Conservation (phyloP, 2,797 vertebrate species). For the Natrix natrix region DNA sequence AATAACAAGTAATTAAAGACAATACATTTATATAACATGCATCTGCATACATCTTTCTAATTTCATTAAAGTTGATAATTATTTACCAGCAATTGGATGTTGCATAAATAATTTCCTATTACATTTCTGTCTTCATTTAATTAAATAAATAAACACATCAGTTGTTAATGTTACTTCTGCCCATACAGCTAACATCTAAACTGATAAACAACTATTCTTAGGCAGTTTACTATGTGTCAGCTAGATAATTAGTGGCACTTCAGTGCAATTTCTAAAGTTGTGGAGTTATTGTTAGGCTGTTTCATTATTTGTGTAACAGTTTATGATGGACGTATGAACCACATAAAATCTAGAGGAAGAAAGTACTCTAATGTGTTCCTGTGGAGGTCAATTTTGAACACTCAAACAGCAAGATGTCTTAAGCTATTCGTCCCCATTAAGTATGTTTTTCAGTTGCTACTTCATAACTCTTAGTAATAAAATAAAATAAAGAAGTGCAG, state of each 20-base stretch:
- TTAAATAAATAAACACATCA: neutral
- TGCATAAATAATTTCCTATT: conserved; percentile 73
- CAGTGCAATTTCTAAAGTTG: conserved; percentile 58
- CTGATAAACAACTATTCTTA: conserved; percentile 70
- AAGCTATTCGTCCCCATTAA: neutral
- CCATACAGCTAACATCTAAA: conserved; percentile 57
- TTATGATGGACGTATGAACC: conserved; percentile 27
- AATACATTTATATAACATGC: conserved; percentile 39
- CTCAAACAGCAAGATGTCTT: neutral
- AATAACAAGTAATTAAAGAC: conserved; percentile 59
- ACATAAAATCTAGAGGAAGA: conserved; percentile 13
- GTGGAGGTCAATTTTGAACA: neutral
- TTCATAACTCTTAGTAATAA: neutral
- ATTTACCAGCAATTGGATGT: conserved; percentile 65
- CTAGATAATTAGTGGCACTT: conserved; percentile 64
- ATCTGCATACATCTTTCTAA: conserved; percentile 64
- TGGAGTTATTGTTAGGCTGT: conserved; percentile 39
- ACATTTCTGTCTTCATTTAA: conserved; percentile 63
- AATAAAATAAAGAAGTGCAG: neutral
- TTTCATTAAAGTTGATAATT: conserved; percentile 70
- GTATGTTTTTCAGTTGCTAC: neutral
- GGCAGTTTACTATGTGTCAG: conserved; percentile 64
- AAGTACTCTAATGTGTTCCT: neutral
- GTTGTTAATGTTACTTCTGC: conserved; percentile 67
- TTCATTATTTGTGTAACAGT: conserved; percentile 42